phyloP scores from a whole-genome alignment of 2,888 invertebrate genomes.

The Arge pagana region DNA sequence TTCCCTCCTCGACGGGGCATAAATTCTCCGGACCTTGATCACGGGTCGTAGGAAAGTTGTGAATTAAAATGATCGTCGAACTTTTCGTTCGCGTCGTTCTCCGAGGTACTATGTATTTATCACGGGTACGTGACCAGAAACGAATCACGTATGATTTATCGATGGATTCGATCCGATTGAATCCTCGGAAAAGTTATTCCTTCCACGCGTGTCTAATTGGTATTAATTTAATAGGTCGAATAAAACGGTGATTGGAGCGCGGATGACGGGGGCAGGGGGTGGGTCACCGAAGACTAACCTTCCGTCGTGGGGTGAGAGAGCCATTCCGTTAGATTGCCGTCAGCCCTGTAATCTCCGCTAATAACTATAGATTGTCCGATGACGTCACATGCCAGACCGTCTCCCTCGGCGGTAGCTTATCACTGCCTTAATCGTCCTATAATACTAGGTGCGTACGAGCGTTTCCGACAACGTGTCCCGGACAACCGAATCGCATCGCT shows the following conservation, averaged over 20 bases:
- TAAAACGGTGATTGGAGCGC: slow-evolving; percentile 14
- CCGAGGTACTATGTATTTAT: too few species aligned
- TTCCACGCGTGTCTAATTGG: slow-evolving; percentile 1
- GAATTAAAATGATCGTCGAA: too few species aligned
- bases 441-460: slow-evolving; percentile 6
- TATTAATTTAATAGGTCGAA: slow-evolving; percentile 17
- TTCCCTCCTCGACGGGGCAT: too few species aligned
- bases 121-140: too few species aligned
- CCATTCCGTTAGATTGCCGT: slow-evolving; percentile 17
- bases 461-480: slow-evolving; percentile 8
- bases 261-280: slow-evolving; percentile 8
- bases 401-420: slow-evolving; percentile 13
- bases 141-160: too few species aligned
- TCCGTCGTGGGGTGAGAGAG: slow-evolving; percentile 4
- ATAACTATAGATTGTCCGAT: slow-evolving; percentile 21
- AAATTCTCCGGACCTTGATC: too few species aligned
- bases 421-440: slow-evolving; percentile 18
- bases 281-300: too few species aligned
- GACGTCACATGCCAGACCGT: slow-evolving; percentile 13
- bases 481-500: too few species aligned
- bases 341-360: slow-evolving; percentile 19
- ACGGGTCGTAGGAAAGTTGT: too few species aligned
- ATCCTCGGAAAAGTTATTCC: not conserved
- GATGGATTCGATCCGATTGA: too few species aligned
- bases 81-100: too few species aligned